Percentiles rank a stretch among this genome's conserved stretches.
Evolutionary conservation across 2,888 invertebrate genomes (phyloP).

Genomic region (Conchocele bisecta): DNA sequence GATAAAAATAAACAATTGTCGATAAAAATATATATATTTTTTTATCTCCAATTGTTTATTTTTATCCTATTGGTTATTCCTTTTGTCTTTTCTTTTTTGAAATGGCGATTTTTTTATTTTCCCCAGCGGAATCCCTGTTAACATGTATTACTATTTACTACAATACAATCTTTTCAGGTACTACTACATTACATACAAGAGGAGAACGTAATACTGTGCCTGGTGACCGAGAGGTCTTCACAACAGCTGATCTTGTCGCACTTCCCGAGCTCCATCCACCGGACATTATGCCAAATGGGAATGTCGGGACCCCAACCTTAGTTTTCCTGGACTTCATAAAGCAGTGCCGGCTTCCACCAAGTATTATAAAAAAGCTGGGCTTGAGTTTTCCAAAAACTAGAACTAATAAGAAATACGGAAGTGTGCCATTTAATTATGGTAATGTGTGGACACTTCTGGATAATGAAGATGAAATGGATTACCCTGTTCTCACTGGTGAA

Average conservation of each 20-base stretch:
- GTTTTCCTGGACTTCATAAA: conserved; percentile 84
- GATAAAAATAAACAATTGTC: too few relatives aligned
- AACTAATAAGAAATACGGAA: conserved; percentile 82
- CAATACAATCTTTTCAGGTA: conserved; percentile 18
- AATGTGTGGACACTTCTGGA: conserved; percentile 43
- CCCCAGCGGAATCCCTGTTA: too few relatives aligned
- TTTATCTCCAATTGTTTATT: too few relatives aligned
- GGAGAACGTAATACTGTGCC: conserved; percentile 71
- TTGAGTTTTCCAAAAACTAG: conserved; percentile 80
- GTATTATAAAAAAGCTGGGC: conserved; percentile 83
- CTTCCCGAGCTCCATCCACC: conserved; percentile 80
- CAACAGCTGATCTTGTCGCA: conserved; percentile 71
- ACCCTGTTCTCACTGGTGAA: conserved; percentile 56
- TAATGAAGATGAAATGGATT: conserved; percentile 38
- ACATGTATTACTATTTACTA: too few relatives aligned
- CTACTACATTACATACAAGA: too few relatives aligned
- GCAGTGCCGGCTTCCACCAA: conserved; percentile 83
- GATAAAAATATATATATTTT: too few relatives aligned
- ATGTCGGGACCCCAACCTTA: conserved; percentile 85
- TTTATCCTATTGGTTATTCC: too few relatives aligned
- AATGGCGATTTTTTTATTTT: too few relatives aligned
- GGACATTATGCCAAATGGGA: conserved; percentile 84
- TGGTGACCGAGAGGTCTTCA: conserved; percentile 73
- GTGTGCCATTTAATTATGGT: conserved; percentile 83
- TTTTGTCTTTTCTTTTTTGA: too few relatives aligned